Conservation (phyloP, 2,888 invertebrate species). For the Fabriciana adippe region DNA sequence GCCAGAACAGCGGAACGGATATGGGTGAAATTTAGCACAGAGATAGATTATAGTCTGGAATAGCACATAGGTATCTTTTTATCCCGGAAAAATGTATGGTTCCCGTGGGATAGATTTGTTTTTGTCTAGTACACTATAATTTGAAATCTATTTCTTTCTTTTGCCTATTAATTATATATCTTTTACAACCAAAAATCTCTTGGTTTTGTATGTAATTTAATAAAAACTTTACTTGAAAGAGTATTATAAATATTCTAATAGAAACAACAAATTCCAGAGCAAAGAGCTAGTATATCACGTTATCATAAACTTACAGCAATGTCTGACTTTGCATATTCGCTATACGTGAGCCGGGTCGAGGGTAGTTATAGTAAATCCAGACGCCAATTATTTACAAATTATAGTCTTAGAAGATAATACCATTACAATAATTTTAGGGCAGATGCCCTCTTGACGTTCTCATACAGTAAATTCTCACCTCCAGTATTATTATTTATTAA, state of each 20-base stretch:
- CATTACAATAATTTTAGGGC: slow-evolving; percentile 43
- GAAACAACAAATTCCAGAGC: background rate
- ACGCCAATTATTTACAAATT: slow-evolving; percentile 58
- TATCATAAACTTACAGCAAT: slow-evolving; percentile 8
- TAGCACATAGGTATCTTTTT: too few species aligned
- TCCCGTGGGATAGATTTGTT: too few species aligned
- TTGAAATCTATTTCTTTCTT: too few species aligned
- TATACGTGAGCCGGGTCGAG: slow-evolving; percentile 40
- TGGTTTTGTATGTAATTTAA: background rate
- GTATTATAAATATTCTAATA: background rate
- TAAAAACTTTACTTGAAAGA: background rate
- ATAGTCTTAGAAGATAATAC: slow-evolving; percentile 45
- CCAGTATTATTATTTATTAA: slow-evolving; percentile 38
- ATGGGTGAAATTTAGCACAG: too few species aligned
- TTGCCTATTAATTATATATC: too few species aligned
- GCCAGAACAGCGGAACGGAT: too few species aligned
- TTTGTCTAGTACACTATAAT: too few species aligned
- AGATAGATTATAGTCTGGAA: too few species aligned
- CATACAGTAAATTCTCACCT: slow-evolving; percentile 42
- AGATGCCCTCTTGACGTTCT: slow-evolving; percentile 39
- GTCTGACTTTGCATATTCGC: slow-evolving; percentile 42
- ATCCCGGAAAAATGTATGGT: too few species aligned
- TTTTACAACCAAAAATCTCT: too few species aligned
- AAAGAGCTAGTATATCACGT: background rate
- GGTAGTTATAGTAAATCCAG: slow-evolving; percentile 55